phyloP scores from a whole-genome alignment of 2,113 vertebrate genomes.

The Lates calcarifer region DNA sequence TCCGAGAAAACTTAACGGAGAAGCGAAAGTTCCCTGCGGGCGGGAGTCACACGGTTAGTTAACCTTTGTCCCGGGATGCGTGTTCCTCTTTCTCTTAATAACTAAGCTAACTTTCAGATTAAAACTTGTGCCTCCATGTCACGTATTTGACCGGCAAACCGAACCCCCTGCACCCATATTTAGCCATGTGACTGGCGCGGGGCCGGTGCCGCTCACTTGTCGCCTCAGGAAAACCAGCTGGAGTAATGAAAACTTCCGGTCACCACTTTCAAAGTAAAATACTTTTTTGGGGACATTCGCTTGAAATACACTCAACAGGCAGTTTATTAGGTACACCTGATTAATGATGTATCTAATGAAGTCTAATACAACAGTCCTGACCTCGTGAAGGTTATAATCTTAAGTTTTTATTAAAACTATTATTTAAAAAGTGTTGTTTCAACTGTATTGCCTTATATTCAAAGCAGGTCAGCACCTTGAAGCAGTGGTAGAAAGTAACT shows the following conservation, averaged over 20 bases:
- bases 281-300: neutral
- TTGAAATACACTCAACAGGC: neutral
- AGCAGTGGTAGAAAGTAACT: no score
- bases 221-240: neutral
- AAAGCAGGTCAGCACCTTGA: no score
- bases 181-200: constrained; percentile 55
- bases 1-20: constrained; percentile 21
- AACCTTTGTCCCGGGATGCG: constrained; percentile 31
- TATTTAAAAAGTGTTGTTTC: no score
- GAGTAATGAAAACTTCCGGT: constrained; percentile 21
- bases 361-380: neutral
- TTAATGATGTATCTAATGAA: neutral
- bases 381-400: no score
- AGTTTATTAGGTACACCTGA: neutral
- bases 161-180: constrained; percentile 19
- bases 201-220: neutral
- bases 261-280: constrained; percentile 6
- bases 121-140: constrained; percentile 2
- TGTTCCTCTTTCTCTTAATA: constrained; percentile 50
- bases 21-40: constrained; percentile 56
- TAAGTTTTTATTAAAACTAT: no score
- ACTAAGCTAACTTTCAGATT: neutral
- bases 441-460: no score
- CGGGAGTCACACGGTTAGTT: constrained; percentile 53
- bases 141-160: neutral